phyloP scores from a whole-genome alignment of 2,888 invertebrate species.

The Scaptodrosophila latifasciaeformis region DNA sequence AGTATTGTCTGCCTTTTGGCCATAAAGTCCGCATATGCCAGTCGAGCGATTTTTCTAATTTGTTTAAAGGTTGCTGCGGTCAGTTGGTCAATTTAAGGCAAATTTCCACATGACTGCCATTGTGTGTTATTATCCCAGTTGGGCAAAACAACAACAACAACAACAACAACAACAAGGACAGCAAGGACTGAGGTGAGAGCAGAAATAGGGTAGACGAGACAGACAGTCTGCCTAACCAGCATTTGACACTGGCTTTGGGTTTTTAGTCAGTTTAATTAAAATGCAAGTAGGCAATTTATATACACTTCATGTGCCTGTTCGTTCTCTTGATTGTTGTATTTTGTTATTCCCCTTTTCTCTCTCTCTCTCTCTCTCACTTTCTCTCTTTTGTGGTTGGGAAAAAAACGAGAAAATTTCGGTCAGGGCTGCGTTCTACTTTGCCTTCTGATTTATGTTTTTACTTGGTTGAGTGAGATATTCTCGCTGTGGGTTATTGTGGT shows the following conservation, averaged over 20 bases:
- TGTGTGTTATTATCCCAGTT: slow-evolving; percentile 39
- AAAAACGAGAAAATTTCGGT: background rate
- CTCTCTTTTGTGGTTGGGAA: background rate
- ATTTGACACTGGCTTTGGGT: slow-evolving; percentile 57
- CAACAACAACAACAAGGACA: background rate
- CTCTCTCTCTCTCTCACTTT: too few relatives aligned
- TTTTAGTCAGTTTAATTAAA: slow-evolving; percentile 66
- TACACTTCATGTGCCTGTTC: slow-evolving; percentile 56
- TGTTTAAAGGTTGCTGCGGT: slow-evolving; percentile 58
- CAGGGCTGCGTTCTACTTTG: background rate
- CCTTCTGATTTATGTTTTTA: slow-evolving; percentile 65
- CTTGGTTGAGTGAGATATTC: slow-evolving; percentile 59
- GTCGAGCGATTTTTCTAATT: slow-evolving; percentile 43
- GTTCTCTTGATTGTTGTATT: background rate
- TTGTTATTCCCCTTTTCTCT: background rate
- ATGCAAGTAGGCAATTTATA: slow-evolving; percentile 68
- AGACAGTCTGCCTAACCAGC: slow-evolving; percentile 13
- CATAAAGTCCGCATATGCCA: background rate
- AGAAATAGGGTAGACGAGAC: too few relatives aligned
- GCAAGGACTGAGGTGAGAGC: too few relatives aligned
- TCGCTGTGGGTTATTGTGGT: slow-evolving; percentile 16
- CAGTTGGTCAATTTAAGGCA: slow-evolving; percentile 64
- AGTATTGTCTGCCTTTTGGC: slow-evolving; percentile 22
- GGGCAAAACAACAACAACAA: slow-evolving; percentile 1
- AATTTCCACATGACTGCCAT: slow-evolving; percentile 57